Evolutionary conservation across 2,888 invertebrate genomes (phyloP), one percentile per base, ranked within the genome.

Genomic region (Barypeithes pellucidus): DNA sequence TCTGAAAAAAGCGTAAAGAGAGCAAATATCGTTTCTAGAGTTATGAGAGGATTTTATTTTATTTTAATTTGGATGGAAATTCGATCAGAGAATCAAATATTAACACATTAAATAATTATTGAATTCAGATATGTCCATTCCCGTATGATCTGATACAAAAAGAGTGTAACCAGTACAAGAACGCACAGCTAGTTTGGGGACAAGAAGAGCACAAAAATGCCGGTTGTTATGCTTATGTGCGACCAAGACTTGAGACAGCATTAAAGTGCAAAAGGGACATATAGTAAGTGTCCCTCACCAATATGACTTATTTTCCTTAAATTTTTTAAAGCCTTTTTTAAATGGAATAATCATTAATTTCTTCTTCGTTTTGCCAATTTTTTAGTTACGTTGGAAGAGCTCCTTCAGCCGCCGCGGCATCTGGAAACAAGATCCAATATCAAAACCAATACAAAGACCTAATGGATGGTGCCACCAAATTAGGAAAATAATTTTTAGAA

Each of bases 161-260:
- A 24, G 96, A 97, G 87, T 90, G 94, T 77, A 90, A 90, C 52
- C 93, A 93, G 86, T 97, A 96, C 87, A 91, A 95, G 4, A 92
- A 94, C 83, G 97, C 97, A 1, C 90, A 92, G 81, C 85, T 98
- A 52, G 87, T 90, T 59, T 98, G 96, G 95, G 91, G 92, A 62
- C 98, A 98, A 88, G 98, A 98, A 87, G 98, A 98, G 84, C 97
- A 95, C 87, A 98, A 98, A 89, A 97, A 97, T 88, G 92, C 92
- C 87, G 98, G 98, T 74, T 90, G 92, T 8, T 98, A 97, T 97
- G 89, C 90, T 59, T 97, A 60, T 22, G 92, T 97, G 70, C 93
- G 95, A 86, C 96, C 96, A 0, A 89, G 97, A 79, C 92, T 97
- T 88, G 90, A 92, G 76, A 95, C 95, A 9, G 91, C 95, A 76